These are phyloP conservation scores for Laticauda laticaudata DNA, from an alignment of 2,113 vertebrate species.

Conservation along the genomic window DNA sequence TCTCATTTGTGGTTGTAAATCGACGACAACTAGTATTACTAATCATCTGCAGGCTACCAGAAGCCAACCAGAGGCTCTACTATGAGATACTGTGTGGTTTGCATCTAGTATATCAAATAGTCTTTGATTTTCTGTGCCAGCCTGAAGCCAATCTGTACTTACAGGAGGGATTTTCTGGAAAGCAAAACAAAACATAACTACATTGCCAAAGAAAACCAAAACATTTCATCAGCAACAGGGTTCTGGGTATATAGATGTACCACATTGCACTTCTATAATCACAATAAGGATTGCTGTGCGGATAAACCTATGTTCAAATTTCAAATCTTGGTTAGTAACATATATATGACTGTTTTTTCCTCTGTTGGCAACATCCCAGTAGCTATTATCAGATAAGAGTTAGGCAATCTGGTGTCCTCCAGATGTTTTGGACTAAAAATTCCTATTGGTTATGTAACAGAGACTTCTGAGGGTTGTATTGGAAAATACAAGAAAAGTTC, in stretches of 20 bases:
- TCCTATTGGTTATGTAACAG: neutral
- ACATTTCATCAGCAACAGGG: neutral
- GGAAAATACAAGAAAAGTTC: neutral
- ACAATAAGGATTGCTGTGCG: neutral
- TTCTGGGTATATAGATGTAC: neutral
- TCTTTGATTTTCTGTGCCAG: neutral
- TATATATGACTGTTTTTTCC: neutral
- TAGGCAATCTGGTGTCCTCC: neutral
- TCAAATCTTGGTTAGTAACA: neutral
- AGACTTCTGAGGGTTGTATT: neutral
- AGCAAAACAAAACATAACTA: neutral
- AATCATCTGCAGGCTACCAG: neutral
- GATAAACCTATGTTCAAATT: neutral
- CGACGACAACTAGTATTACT: neutral
- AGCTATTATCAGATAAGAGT: neutral
- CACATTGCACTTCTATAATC: neutral
- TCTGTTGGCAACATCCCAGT: neutral
- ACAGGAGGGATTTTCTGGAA: neutral
- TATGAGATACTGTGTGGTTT: neutral
- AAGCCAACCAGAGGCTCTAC: neutral
- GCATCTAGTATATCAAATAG: neutral
- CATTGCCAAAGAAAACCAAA: neutral
- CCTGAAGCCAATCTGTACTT: neutral
- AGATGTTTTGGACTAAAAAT: neutral
- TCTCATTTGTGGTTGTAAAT: too few relatives aligned